Evolutionary conservation across 2,113 vertebrate genomes (phyloP), one percentile per base, ranked within the genome.

Genomic region (Myocastor coypus): DNA sequence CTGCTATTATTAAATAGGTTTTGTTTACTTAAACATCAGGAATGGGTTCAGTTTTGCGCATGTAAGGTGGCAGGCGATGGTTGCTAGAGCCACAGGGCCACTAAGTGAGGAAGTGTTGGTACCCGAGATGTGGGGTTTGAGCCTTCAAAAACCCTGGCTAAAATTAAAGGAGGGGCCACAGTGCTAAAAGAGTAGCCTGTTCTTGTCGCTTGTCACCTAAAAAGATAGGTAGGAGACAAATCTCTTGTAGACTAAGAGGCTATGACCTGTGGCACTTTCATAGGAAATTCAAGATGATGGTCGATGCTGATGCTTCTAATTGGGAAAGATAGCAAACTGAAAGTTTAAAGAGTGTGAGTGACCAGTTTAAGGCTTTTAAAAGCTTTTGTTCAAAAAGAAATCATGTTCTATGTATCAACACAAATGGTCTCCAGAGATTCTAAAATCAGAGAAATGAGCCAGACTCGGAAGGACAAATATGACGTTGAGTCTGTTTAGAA

Each of bases 351-450:
- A 83, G 17, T 61, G 73, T 61, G 19, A 93, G 30, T 75, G 0
- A 63, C 46, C 19, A 86, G 1, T 37, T 84, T 42, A 89, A 85
- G 22, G 2, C 17, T 11, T 82, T 69, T 52, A 22, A n/a, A 75
- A 24, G 1, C 10, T 5, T 42, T 32, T 63, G 32, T 13, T 17
- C 10, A 37, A 55, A 52, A 71, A 26, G 24, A 30, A 75, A 34
- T 32, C 1, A 1, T 78, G 30, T 7, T 19, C 46, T 46, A 26
- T 63, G 12, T 1, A 63, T 34, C 12, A 77, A 26, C 0, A 11
- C 1, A 1, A 59, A 63, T 46, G 34, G 50, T 28, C 2, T n/a
- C 30, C 24, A 9, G 9, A 1, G 8, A n/a, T 30, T 6, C 12
- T 34, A 34, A 30, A 12, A 11, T 78, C 3, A 9, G 1, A 10